Evolutionary conservation across 2,113 vertebrate genomes (phyloP), one percentile per base, ranked within the genome.

Genomic region (Sylvilagus bachmani): DNA sequence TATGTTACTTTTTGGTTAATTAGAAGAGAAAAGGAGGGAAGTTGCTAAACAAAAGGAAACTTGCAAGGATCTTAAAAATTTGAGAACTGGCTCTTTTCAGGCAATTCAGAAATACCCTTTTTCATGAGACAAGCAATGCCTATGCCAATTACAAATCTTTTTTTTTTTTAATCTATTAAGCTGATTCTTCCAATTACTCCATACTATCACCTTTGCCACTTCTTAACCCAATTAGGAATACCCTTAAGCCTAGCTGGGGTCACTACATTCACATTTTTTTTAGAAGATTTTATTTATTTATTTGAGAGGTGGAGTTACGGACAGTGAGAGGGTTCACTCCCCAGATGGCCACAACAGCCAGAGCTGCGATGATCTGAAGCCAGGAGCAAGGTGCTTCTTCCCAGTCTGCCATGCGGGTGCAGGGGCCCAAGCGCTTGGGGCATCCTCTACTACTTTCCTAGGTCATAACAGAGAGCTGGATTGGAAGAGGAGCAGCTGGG

Each of bases 1-100:
- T 92, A 29, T 85, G 75, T 81, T 91, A 80, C 5, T 19, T 25
- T 89, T 91, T 89, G 13, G 44, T 38, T 93, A 58, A 77, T 69
- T 90, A 49, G 89, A 90, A 90, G 64, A 75, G 67, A 58, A 86
- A 86, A 86, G 70, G 29, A 27, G 25, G 51, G 74, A 61, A 17
- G 51, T 87, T 71, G 53, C 31, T 31, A 84, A 94, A 67, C 27
- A 55, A 91, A 94, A 94, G 58, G 14, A 94, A 90, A 16, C 62
- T 82, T 79, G 10, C 24, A 82, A 67, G 55, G 19, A 78, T 92
- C 21, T 7, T 91, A 3, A 87, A 90, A 90, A 74, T 86, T 95
- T 96, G 53, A 90, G 55, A 87, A 80, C 31, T 22, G 62, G 82
- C 53, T 90, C 16, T 89, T 70, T 88, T 88, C 13, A 27, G 25